Conservation (phyloP, 1,140 invertebrate genomes). For the Cotesia glomerata region DNA sequence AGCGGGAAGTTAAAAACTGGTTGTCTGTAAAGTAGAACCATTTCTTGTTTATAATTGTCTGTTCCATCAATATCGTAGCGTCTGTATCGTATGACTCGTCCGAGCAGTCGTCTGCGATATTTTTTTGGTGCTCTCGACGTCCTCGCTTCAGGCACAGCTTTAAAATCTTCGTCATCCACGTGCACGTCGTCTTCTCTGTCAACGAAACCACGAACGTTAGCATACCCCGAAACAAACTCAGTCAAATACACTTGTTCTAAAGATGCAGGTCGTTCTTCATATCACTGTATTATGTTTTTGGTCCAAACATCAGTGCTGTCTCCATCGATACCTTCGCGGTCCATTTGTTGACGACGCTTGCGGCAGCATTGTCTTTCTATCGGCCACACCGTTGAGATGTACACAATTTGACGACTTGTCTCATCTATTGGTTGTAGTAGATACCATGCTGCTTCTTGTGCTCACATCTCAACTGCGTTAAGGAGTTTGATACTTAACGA, state of each 20-base stretch:
- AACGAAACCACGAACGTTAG: conserved; percentile 45
- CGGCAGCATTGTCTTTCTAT: not conserved
- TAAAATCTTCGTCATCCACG: conserved; percentile 44
- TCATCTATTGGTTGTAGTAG: conserved; percentile 34
- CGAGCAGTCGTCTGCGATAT: not conserved
- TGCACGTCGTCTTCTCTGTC: conserved; percentile 36
- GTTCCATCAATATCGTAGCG: not conserved
- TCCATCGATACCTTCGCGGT: not conserved
- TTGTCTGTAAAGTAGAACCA: not conserved
- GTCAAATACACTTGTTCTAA: conserved; percentile 48
- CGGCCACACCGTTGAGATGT: not conserved
- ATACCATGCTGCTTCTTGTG: conserved; percentile 43
- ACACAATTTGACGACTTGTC: conserved; percentile 25
- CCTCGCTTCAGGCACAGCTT: conserved; percentile 41
- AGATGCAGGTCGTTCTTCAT: conserved; percentile 35
- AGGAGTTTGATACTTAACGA: conserved; percentile 41
- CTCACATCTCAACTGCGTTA: conserved; percentile 38
- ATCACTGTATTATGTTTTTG: not conserved
- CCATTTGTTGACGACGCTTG: not conserved
- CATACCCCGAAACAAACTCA: conserved; percentile 51
- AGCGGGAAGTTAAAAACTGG: no score
- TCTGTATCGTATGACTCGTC: not conserved
- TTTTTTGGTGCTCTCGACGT: conserved; percentile 29
- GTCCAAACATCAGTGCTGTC: not conserved
- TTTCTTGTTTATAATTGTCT: not conserved